Base-by-base conservation (phyloP, 2,888 invertebrate genomes). In the Marasmarcha lunaedactyla region DNA sequence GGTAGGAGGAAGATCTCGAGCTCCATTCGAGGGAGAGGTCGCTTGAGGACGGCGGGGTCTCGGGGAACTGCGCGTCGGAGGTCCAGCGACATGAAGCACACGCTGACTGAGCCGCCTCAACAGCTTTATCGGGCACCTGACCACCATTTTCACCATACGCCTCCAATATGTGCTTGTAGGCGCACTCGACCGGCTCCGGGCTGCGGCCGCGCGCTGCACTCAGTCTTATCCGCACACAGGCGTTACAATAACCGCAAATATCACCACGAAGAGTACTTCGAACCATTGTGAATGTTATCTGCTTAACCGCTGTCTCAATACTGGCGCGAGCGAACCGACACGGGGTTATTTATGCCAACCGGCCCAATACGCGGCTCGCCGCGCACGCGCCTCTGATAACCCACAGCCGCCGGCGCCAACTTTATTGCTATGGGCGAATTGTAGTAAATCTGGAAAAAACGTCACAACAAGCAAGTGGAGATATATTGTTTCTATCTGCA, bases 341-440 rank as follows among this genome's bases (percentile, higher is more conserved):
- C 58, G 36, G 52, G 48, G 56, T 59, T 77, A 78, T 81, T 73
- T 79, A 79, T 72, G 73, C 54, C 42, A 49, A 44, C 48, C 47
- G 50, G 46, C 52, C 48, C 54, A 66, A 66, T 71, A 20, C 20
- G 20, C 20, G 20, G 7, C 7, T 3, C 3, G 68, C 62, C 68
- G 67, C 76, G 81, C 79, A 79, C 81, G 81, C 79, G 81, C 63
- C 74, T 55, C 26, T 45, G 81, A 81, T 81, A 81, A 79, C 81
- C 81, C 50, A 56, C 49, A 11, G 49, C 57, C 51, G 20, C 59
- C 59, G 76, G 74, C 78, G 78, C 76, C 76, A 65, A 57, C 55
- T 59, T 47, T 52, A 46, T 49, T 55, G 54, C 51, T 55, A 45
- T 4, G 30, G 30, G 11, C 30, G 20, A 30, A n/a, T 7, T 7